Evolutionary conservation across 2,797 vertebrate genomes (phyloP).

Genomic region (Pelobates cultripes): DNA sequence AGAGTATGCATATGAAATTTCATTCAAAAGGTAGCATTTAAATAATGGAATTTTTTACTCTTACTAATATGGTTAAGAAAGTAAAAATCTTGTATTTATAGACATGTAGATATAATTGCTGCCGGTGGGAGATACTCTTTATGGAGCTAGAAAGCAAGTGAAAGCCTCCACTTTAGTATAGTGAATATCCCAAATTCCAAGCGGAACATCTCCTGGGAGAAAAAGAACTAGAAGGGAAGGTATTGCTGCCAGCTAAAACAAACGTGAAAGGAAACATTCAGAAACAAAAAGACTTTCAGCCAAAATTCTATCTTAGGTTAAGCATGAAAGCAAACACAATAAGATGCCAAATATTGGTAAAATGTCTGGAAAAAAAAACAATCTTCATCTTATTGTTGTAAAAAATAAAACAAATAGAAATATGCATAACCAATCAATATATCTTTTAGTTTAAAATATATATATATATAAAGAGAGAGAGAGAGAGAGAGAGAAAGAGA

Average conservation of each 20-base stretch:
- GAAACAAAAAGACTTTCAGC: conserved; percentile 40
- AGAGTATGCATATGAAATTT: no score
- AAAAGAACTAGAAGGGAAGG: background rate
- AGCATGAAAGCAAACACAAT: conserved; percentile 21
- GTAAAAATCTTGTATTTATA: no score
- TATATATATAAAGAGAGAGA: no score
- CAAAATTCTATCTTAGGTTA: conserved; percentile 34
- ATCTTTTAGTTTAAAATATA: no score
- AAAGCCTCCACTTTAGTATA: background rate
- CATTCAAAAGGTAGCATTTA: no score
- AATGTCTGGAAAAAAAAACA: no score
- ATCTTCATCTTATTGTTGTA: no score
- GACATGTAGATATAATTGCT: background rate
- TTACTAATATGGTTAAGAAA: no score
- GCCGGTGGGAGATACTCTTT: background rate
- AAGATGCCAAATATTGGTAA: conserved; percentile 10
- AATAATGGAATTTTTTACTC: no score
- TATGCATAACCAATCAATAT: no score
- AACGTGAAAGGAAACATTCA: conserved; percentile 47
- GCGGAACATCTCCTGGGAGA: conserved; percentile 41
- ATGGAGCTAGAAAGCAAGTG: background rate
- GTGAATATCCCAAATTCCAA: conserved; percentile 35
- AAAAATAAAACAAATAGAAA: no score
- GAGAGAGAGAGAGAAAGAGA: no score
- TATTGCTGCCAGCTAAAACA: conserved; percentile 38